These are phyloP conservation scores for Cephus rjabovi DNA, from an alignment of 2,888 invertebrate genomes.

Conservation along the genomic window DNA sequence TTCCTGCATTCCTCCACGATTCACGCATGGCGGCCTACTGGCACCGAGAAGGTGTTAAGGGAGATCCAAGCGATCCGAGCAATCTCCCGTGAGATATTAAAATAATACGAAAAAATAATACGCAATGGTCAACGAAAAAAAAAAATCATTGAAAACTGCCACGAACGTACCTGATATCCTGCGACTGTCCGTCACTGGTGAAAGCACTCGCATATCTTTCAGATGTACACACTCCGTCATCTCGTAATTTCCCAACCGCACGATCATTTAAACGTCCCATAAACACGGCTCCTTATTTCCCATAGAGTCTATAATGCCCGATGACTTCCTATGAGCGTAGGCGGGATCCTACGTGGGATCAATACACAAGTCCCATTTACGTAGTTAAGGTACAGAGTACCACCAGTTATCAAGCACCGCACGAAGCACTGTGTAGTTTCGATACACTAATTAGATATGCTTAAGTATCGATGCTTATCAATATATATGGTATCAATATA, in stretches of 20 bases:
- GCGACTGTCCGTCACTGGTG: background rate
- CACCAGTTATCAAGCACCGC: background rate
- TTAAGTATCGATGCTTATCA: background rate
- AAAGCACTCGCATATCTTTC: background rate
- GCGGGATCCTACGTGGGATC: background rate
- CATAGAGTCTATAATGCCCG: background rate
- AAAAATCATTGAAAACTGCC: background rate
- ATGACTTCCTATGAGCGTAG: background rate
- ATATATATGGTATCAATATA: background rate
- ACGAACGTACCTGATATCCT: background rate
- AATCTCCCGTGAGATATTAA: background rate
- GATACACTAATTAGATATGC: background rate
- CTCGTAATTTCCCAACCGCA: background rate
- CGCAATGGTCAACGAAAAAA: background rate
- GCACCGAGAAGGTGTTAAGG: background rate
- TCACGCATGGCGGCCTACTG: background rate
- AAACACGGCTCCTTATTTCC: background rate
- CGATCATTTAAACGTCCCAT: background rate
- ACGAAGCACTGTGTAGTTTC: background rate
- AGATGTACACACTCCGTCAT: background rate
- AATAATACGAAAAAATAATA: background rate
- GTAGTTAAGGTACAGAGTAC: background rate
- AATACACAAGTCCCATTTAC: background rate
- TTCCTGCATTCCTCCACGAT: slow-evolving; percentile 32
- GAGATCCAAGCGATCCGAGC: background rate